Conservation (phyloP, 2,888 invertebrate species). For the Ormyrus pomaceus region DNA sequence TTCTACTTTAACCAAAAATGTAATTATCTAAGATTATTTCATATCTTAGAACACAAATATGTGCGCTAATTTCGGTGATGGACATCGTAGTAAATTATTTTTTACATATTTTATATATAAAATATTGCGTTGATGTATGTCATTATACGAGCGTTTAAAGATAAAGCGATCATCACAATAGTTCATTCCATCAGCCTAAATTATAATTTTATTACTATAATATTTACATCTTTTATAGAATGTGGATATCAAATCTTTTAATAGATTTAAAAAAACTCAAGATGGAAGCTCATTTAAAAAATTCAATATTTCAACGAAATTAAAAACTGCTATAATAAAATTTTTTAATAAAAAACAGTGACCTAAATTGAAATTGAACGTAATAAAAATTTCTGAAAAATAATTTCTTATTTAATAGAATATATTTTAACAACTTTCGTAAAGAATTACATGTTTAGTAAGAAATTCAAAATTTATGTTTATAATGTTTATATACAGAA, state of each 20-base stretch:
- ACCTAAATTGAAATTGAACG: too few relatives aligned
- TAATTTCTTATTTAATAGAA: too few relatives aligned
- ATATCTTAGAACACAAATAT: slow-evolving; percentile 23
- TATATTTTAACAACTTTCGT: too few relatives aligned
- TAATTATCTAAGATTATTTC: slow-evolving; percentile 31
- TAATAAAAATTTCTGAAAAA: too few relatives aligned
- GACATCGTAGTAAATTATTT: slow-evolving; percentile 13
- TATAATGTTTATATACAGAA: too few relatives aligned
- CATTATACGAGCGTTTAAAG: not conserved
- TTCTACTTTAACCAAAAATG: slow-evolving; percentile 1
- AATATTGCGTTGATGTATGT: slow-evolving; percentile 16
- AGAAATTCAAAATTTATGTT: too few relatives aligned
- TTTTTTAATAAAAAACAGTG: too few relatives aligned
- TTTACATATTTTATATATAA: slow-evolving; percentile 12
- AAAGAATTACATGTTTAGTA: too few relatives aligned
- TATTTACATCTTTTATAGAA: slow-evolving; percentile 10
- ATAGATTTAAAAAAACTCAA: not conserved
- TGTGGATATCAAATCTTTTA: not conserved
- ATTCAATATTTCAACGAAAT: not conserved
- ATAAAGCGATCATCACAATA: slow-evolving; percentile 21
- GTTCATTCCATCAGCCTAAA: slow-evolving; percentile 22
- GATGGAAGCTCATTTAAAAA: not conserved
- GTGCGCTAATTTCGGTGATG: slow-evolving; percentile 24
- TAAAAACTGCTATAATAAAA: too few relatives aligned
- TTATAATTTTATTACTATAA: not conserved